phyloP scores from a whole-genome alignment of 2,113 vertebrate genomes.

The Podiceps cristatus region DNA sequence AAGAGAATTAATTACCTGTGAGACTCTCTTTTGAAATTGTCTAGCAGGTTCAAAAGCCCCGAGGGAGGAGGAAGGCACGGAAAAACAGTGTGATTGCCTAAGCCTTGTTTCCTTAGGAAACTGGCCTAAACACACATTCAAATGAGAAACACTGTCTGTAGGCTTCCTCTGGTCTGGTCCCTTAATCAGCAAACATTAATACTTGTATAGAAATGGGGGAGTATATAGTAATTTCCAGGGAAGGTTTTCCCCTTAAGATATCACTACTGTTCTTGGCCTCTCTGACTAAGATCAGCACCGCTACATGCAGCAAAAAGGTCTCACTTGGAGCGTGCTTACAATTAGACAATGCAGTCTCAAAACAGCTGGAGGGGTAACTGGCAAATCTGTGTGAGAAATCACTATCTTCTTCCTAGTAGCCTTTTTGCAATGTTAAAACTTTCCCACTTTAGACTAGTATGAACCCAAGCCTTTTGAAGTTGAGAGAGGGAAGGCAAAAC shows the following conservation, averaged over 20 bases:
- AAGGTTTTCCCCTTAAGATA: neutral
- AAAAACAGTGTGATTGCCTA: neutral
- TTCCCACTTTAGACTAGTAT: neutral
- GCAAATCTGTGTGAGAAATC: neutral
- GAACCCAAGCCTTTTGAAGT: neutral
- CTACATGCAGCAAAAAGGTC: accelerated
- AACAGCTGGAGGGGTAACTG: neutral
- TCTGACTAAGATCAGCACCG: neutral
- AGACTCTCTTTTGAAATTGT: slow-evolving; percentile 31
- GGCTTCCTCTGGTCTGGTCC: neutral
- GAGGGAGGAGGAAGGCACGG: slow-evolving; percentile 18
- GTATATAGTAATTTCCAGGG: neutral
- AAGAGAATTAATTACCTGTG: slow-evolving; percentile 3
- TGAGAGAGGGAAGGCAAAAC: neutral
- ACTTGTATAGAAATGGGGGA: neutral
- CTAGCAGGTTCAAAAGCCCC: slow-evolving; percentile 11
- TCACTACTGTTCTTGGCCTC: neutral
- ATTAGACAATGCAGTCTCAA: neutral
- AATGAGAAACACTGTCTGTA: neutral
- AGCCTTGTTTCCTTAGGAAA: slow-evolving; percentile 58
- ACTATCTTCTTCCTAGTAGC: neutral
- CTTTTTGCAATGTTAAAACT: neutral
- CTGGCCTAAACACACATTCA: slow-evolving; percentile 12
- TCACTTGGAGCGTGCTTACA: neutral
- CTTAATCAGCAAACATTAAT: slow-evolving; percentile 1